Evolutionary conservation across 2,113 vertebrate genomes (phyloP).

Genomic region (Tursiops truncatus): DNA sequence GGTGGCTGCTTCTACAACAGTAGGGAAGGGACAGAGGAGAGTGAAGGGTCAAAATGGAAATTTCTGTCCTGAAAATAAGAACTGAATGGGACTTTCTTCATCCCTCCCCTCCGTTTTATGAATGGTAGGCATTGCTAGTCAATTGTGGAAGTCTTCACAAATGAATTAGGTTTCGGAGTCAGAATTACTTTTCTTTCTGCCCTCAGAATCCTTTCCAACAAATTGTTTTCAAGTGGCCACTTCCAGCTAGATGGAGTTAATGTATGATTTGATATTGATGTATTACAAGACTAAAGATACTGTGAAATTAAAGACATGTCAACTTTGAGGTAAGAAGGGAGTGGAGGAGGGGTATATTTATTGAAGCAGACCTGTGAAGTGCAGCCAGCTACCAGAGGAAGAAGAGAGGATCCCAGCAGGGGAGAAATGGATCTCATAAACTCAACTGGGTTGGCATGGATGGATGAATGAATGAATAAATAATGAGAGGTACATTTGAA

Average conservation of each 20-base stretch:
- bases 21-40: neutral
- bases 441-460: slow-evolving; percentile 10
- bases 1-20: neutral
- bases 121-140: neutral
- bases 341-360: neutral
- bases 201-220: slow-evolving; percentile 14
- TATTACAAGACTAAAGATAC: neutral
- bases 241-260: neutral
- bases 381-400: neutral
- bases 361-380: neutral
- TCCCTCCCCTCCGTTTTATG: neutral
- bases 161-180: neutral
- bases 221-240: neutral
- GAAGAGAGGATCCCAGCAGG: neutral
- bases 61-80: neutral
- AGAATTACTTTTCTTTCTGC: neutral
- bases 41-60: neutral
- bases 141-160: neutral
- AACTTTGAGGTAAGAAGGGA: neutral
- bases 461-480: slow-evolving; percentile 56
- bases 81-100: neutral
- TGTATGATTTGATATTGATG: neutral
- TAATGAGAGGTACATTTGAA: slow-evolving; percentile 55
- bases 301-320: neutral
- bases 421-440: slow-evolving; percentile 29